Base-by-base conservation (phyloP, 2,888 invertebrate species). In the Leptarthrus brevirostris region DNA sequence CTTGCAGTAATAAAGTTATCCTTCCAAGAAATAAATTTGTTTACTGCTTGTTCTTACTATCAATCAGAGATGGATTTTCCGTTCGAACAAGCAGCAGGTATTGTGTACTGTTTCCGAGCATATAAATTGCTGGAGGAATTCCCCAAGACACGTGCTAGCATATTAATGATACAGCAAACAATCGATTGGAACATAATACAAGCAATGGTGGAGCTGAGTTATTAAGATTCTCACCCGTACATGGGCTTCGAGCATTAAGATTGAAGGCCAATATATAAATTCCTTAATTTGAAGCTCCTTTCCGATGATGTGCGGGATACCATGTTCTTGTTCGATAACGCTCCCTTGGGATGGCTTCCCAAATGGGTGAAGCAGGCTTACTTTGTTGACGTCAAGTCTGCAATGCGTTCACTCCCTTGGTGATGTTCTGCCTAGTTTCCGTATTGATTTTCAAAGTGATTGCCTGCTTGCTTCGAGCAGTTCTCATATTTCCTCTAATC, bases 401-500 rank as follows among this genome's bases (percentile, higher is more conserved):
- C 47, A 40, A 61, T 61, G 40, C 61, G 34, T 61, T 36, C n/a
- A n/a, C n/a, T n/a, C n/a, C n/a, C n/a, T n/a, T n/a, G n/a, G n/a
- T 18, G 66, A 66, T 66, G 47, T 49, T 47, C 47, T n/a, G n/a
- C n/a, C 18, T 22, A 16, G 44, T 26, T 47, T 47, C 36, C 12
- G 24, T 66, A 66, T 66, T 49, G 66, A 66, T 66, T 66, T 66
- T 26, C 49, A 49, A 66, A 47, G 18, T 66, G 66, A 66, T 66
- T 66, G 66, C 66, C 47, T 30, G 66, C 14, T 66, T 26, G 66
- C 66, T 66, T 26, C 16, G 30, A 66, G 66, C 47, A 66, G 47
- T 66, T 66, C 66, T 47, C 44, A 66, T 66, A 66, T 66, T 66
- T 66, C 66, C 66, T 66, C 66, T 66, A 66, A 66, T 66, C 66